A percentile compares a stretch with the other conserved stretches of the same genome.
phyloP scores from a whole-genome alignment of 1,140 invertebrate species.

The Leptinotarsa texana region DNA sequence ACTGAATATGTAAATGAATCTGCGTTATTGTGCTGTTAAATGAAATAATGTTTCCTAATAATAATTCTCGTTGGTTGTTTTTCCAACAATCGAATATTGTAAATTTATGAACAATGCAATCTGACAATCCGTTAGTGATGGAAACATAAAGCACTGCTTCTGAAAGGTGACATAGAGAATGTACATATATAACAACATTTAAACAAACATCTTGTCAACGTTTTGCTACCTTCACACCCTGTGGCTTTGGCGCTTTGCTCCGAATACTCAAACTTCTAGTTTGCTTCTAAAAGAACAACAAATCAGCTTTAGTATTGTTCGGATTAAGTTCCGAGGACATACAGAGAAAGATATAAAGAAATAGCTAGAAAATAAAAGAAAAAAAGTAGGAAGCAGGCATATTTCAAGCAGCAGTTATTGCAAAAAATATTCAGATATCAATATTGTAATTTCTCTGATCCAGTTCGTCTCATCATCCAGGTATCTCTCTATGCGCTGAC shows the following conservation, averaged over 20 bases:
- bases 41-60: too few species aligned
- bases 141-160: constrained; percentile 9
- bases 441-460: too few species aligned
- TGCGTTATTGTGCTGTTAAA: too few species aligned
- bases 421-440: too few species aligned
- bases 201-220: constrained; percentile 7
- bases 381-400: not conserved
- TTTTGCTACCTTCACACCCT: constrained; percentile 62
- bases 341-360: not conserved
- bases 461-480: too few species aligned
- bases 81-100: too few species aligned
- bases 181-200: not conserved
- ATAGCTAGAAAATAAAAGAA: not conserved
- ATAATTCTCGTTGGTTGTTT: too few species aligned
- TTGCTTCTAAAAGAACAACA: constrained; percentile 60
- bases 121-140: constrained; percentile 7
- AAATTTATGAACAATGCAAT: not conserved
- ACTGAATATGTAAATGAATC: too few species aligned
- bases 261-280: constrained; percentile 63
- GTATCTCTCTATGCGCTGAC: too few species aligned
- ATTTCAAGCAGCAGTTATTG: too few species aligned
- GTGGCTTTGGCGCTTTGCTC: constrained; percentile 61
- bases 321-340: not conserved
- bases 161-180: not conserved
- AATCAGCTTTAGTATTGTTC: constrained; percentile 13